phyloP scores from a whole-genome alignment of 2,888 invertebrate species.

The Lithophane socia region DNA sequence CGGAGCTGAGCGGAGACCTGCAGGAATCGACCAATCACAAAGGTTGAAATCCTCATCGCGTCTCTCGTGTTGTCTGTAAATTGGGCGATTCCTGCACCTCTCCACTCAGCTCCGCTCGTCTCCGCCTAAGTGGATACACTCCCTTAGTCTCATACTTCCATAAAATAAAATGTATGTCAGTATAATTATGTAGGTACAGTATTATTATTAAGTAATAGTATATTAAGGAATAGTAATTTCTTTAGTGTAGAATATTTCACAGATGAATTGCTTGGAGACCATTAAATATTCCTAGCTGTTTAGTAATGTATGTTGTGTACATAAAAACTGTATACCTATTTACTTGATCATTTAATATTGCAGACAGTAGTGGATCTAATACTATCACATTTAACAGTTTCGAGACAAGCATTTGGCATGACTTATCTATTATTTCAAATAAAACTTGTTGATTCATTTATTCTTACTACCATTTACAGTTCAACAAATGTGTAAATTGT shows the following conservation, averaged over 20 bases:
- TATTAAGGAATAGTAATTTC: not conserved
- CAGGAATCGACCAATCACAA: too few relatives aligned
- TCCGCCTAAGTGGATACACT: too few relatives aligned
- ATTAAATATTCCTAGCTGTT: conserved; percentile 34
- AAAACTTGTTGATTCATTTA: conserved; percentile 19
- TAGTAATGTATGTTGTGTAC: conserved; percentile 33
- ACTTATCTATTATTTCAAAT: conserved; percentile 18
- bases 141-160: conserved; percentile 21
- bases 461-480: conserved; percentile 11
- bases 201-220: not conserved
- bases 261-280: conserved; percentile 44
- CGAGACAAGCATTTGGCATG: conserved; percentile 45
- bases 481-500: conserved; percentile 15
- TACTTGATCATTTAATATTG: conserved; percentile 17
- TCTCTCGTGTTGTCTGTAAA: too few relatives aligned
- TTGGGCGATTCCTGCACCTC: too few relatives aligned
- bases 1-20: too few relatives aligned
- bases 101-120: too few relatives aligned
- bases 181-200: conserved; percentile 8
- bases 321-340: conserved; percentile 22
- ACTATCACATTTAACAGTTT: conserved; percentile 17
- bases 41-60: too few relatives aligned
- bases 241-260: conserved; percentile 39
- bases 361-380: conserved; percentile 20
- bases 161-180: conserved; percentile 14